Percentiles rank a stretch among this genome's conserved stretches.
phyloP scores from a whole-genome alignment of 2,888 invertebrate species.

The Chrysolina haemoptera region DNA sequence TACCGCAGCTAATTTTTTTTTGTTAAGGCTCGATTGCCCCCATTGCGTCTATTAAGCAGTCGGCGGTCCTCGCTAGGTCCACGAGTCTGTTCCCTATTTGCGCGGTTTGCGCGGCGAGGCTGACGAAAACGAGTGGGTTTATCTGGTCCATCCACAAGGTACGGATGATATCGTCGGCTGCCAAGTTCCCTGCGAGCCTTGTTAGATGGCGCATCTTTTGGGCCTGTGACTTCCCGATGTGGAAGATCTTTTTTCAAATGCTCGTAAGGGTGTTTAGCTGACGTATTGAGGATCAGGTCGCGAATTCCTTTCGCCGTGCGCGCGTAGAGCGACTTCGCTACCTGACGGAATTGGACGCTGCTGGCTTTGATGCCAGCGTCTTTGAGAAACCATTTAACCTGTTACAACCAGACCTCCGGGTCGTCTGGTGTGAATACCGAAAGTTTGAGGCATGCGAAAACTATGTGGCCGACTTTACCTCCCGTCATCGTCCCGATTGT shows the following conservation, averaged over 20 bases:
- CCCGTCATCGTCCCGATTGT: too few relatives aligned
- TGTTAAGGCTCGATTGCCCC: too few relatives aligned
- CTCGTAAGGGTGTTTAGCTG: neutral
- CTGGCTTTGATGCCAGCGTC: neutral
- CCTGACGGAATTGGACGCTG: neutral
- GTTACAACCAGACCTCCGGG: neutral
- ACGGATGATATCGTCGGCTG: neutral
- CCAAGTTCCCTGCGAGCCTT: neutral
- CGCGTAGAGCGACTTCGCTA: slow-evolving; percentile 1
- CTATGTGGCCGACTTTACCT: too few relatives aligned
- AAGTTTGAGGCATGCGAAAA: too few relatives aligned
- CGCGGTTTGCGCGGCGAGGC: neutral
- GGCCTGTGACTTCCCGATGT: neutral
- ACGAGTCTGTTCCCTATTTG: neutral
- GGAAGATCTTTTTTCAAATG: neutral
- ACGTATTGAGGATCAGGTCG: neutral
- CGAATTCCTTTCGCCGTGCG: neutral
- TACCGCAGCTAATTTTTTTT: too few relatives aligned
- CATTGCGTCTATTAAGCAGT: too few relatives aligned
- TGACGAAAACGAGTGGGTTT: too few relatives aligned
- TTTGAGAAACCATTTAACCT: neutral
- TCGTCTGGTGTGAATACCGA: too few relatives aligned
- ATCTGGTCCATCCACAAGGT: neutral
- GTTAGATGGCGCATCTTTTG: neutral
- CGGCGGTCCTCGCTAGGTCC: too few relatives aligned